A percentile compares a stretch with the other conserved stretches of the same genome.
Evolutionary conservation across 2,113 vertebrate genomes (phyloP).

Genomic region (Trichechus manatus): DNA sequence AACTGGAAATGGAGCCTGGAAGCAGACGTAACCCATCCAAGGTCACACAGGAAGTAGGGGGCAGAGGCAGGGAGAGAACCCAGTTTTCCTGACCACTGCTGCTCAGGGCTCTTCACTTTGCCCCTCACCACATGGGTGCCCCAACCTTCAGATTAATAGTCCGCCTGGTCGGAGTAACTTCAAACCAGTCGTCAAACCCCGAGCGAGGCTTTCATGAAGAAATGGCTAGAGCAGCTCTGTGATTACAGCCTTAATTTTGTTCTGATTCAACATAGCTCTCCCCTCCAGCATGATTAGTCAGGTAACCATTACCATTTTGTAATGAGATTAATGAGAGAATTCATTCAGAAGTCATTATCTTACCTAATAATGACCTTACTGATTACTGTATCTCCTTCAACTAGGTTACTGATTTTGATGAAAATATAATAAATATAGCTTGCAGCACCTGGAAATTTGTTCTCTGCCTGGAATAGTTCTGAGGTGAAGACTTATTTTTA

Average conservation of each 20-base stretch:
- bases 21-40: not conserved
- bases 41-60: not conserved
- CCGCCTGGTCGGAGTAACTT: not conserved
- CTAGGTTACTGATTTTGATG: constrained; percentile 89
- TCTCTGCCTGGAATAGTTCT: constrained; percentile 85
- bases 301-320: constrained; percentile 88
- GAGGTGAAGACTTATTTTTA: constrained; percentile 87
- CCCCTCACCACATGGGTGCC: fast-evolving
- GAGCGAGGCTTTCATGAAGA: not conserved
- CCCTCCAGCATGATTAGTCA: constrained; percentile 88
- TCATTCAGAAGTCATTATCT: constrained; percentile 91
- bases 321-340: constrained; percentile 91
- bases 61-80: not conserved
- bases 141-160: not conserved
- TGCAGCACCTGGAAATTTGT: constrained; percentile 89
- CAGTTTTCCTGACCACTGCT: not conserved
- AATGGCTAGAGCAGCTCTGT: constrained; percentile 71
- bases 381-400: constrained; percentile 90
- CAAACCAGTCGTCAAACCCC: constrained; percentile 11
- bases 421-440: constrained; percentile 91
- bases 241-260: constrained; percentile 87
- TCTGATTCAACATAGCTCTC: constrained; percentile 86
- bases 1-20: not conserved
- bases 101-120: fast-evolving
- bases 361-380: constrained; percentile 90